Evolutionary conservation across 2,797 vertebrate species (phyloP).

Genomic region (Platalea minor): DNA sequence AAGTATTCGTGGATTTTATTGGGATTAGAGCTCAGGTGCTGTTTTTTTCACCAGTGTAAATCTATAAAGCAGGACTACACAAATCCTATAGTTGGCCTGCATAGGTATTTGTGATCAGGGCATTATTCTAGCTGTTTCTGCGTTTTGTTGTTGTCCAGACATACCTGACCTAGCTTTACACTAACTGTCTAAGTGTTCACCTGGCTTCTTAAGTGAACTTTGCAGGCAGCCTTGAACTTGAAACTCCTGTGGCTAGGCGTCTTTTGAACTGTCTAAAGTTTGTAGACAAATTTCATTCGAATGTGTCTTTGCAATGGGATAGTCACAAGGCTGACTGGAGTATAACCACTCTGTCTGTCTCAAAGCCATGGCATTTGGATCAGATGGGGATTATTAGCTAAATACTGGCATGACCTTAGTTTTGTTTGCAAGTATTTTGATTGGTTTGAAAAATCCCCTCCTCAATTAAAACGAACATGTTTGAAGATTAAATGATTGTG

Average conservation of each 20-base stretch:
- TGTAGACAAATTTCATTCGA: background rate
- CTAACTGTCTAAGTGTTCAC: background rate
- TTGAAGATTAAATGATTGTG: background rate
- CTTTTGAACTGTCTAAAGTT: background rate
- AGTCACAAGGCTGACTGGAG: background rate
- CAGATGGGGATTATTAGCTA: background rate
- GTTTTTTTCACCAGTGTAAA: background rate
- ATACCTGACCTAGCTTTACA: background rate
- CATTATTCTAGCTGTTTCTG: background rate
- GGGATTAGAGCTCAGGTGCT: background rate
- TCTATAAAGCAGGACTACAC: background rate
- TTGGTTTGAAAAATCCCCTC: background rate
- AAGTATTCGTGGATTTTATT: background rate
- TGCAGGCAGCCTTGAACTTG: background rate
- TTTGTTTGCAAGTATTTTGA: background rate
- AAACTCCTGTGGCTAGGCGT: accelerated
- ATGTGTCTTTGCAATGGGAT: background rate
- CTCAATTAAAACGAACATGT: background rate
- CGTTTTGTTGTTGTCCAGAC: background rate
- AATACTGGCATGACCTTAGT: background rate
- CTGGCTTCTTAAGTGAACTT: background rate
- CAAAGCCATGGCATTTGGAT: background rate
- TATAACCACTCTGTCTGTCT: background rate
- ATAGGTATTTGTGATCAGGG: background rate
- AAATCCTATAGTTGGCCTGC: background rate